Percentiles rank a stretch among this genome's conserved stretches.
These are phyloP conservation scores for Nomia melanderi DNA, from an alignment of 1,140 invertebrate species.

Conservation along the genomic window DNA sequence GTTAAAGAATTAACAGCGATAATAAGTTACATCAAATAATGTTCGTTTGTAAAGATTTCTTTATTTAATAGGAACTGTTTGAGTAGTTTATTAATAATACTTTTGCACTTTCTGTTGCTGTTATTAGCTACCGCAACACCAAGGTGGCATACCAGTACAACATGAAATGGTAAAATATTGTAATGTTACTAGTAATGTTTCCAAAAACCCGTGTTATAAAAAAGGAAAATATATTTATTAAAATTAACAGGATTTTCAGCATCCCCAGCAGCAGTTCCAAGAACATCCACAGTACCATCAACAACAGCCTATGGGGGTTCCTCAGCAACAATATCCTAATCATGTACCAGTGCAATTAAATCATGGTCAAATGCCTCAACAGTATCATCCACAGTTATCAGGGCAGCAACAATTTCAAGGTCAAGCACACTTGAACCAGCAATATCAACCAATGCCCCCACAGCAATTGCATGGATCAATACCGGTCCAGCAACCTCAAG, in stretches of 20 bases:
- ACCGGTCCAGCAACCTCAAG: slow-evolving; percentile 57
- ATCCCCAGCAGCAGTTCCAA: slow-evolving; percentile 61
- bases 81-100: neutral
- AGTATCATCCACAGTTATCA: slow-evolving; percentile 41
- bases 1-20: neutral
- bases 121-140: slow-evolving; percentile 67
- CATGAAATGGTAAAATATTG: slow-evolving; percentile 55
- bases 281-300: slow-evolving; percentile 35
- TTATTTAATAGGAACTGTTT: neutral
- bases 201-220: neutral
- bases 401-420: slow-evolving; percentile 59
- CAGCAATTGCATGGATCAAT: slow-evolving; percentile 43
- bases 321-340: slow-evolving; percentile 60
- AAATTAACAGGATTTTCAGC: neutral
- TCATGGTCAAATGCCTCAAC: slow-evolving; percentile 47
- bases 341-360: slow-evolving; percentile 61
- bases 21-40: neutral
- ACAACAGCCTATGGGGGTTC: slow-evolving; percentile 20
- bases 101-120: slow-evolving; percentile 73
- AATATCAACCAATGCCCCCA: slow-evolving; percentile 42
- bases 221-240: neutral
- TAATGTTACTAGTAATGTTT: neutral
- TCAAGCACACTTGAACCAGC: slow-evolving; percentile 34
- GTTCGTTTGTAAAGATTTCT: neutral
- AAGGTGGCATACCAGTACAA: slow-evolving; percentile 54